These are phyloP conservation scores for Acomys russatus DNA, from an alignment of 2,797 vertebrate species.

Conservation along the genomic window DNA sequence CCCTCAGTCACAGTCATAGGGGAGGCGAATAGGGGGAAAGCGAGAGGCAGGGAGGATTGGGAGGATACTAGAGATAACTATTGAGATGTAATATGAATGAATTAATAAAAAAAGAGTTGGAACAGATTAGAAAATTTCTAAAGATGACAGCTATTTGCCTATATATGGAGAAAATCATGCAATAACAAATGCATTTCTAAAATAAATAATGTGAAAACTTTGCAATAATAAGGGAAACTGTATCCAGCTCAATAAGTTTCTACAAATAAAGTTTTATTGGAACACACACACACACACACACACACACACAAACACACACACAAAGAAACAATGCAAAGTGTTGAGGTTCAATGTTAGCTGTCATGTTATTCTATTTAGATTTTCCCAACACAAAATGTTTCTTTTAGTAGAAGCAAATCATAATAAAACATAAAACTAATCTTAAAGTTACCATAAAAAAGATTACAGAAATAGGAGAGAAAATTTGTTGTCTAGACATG, in stretches of 20 bases:
- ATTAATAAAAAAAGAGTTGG: not conserved
- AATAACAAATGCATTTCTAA: not conserved
- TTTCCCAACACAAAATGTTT: not conserved
- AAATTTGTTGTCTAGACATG: no score
- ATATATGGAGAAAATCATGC: not conserved
- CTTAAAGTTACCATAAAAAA: not conserved
- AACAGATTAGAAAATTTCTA: conserved; percentile 49
- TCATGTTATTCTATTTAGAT: conserved; percentile 36
- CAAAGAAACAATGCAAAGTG: not conserved
- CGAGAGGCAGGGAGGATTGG: no score
- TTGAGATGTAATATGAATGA: no score
- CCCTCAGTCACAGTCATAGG: no score
- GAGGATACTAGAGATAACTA: no score
- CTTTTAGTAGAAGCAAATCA: conserved; percentile 1
- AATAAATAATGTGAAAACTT: not conserved
- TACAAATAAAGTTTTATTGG: not conserved
- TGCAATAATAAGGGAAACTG: not conserved
- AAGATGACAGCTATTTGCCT: not conserved
- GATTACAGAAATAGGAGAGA: no score
- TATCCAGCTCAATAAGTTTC: not conserved
- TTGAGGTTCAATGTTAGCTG: conserved; percentile 23
- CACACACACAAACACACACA: no score
- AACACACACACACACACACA: no score
- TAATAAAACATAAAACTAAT: not conserved
- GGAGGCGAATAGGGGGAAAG: no score